phyloP scores from a whole-genome alignment of 1,140 invertebrate genomes.

The Calephelis nemesis region DNA sequence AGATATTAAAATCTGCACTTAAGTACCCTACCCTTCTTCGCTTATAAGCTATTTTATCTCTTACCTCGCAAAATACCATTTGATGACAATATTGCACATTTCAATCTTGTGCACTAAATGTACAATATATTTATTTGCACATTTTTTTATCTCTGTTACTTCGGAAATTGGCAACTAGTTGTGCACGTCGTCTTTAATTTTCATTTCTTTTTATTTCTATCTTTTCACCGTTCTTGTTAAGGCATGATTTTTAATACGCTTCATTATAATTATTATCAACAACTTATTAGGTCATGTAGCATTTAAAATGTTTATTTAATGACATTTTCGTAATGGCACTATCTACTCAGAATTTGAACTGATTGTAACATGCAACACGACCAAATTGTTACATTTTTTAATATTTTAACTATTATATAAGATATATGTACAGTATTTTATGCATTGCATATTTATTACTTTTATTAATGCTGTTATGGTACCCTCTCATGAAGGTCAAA shows the following conservation, averaged over 20 bases:
- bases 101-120: constrained; percentile 45
- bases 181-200: constrained; percentile 37
- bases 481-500: constrained; percentile 9
- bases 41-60: constrained; percentile 33
- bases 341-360: constrained; percentile 26
- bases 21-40: constrained; percentile 39
- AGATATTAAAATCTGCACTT: constrained; percentile 27
- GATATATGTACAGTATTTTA: constrained; percentile 26
- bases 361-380: constrained; percentile 61
- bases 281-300: constrained; percentile 35
- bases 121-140: constrained; percentile 39
- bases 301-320: constrained; percentile 33
- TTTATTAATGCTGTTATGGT: constrained; percentile 27
- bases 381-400: constrained; percentile 66
- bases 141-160: constrained; percentile 28
- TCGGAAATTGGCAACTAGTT: constrained; percentile 29
- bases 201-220: constrained; percentile 21
- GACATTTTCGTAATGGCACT: constrained; percentile 17
- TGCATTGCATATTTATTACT: constrained; percentile 16
- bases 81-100: constrained; percentile 43
- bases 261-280: constrained; percentile 24
- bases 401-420: constrained; percentile 30
- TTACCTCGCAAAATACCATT: constrained; percentile 27
- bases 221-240: constrained; percentile 30
- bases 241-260: constrained; percentile 36